Evolutionary conservation across 2,113 vertebrate genomes (phyloP), one percentile per base, ranked within the genome.

Genomic region (Anguilla japonica): DNA sequence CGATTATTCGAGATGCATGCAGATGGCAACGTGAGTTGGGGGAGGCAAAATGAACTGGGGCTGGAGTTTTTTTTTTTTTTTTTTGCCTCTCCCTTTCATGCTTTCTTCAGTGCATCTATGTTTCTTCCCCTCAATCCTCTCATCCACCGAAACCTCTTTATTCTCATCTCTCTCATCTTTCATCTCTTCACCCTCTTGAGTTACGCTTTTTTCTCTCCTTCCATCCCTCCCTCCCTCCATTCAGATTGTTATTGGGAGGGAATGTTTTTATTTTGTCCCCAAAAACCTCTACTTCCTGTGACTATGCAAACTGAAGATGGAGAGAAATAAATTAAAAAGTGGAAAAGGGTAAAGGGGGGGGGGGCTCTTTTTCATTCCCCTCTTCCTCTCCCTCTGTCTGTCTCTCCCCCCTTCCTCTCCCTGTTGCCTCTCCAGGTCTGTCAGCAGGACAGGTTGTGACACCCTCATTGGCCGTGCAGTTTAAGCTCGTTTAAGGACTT

Each of bases 401-500:
- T 78, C 75, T 53, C 67, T 80, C 84, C 56, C 43, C 84, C 83
- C 56, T 86, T 34, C 79, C 85, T 79, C 78, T 57, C 90, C 90
- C 20, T 39, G 60, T 83, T 50, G 53, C 87, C 86, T 79, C 87
- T 90, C 87, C 67, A 39, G 85, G 89, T 89, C 88, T 87, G 81
- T 89, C 86, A 86, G 63, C 86, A 81, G 85, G 86, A 91, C 87
- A n/a, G 34, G 50, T 71, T 87, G 84, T 88, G 88, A 88, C 90
- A 90, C 56, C 20, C 85, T 71, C 86, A 83, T 90, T 56, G 87
- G 88, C 85, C 86, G 63, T 88, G 83, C 89, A 90, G 87, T 89
- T 89, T 90, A 87, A 88, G 84, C 87, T 81, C 84, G 84, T 89
- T 88, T 89, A 89, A 85, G 89, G 88, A 87, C 85, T 86, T 88